Evolutionary conservation across 64 coral and sea anemone species (phyloP).

Genomic region (Trachythela sp.): DNA sequence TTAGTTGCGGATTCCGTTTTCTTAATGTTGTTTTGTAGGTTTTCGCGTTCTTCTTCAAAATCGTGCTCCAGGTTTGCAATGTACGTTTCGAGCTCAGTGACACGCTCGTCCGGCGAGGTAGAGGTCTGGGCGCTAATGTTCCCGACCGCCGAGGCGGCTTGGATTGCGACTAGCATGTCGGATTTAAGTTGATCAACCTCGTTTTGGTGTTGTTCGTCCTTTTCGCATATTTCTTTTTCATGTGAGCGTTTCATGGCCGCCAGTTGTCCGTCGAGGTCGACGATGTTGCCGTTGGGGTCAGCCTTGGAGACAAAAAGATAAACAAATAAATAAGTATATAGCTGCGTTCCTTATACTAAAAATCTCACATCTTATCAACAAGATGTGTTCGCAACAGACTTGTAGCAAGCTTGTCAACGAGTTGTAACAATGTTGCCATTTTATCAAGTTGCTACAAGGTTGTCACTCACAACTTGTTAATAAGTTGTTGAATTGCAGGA

Average conservation of each 20-base stretch:
- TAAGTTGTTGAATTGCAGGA: no score
- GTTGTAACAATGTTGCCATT: no score
- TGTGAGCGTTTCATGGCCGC: not conserved
- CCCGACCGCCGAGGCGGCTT: slow-evolving; percentile 40
- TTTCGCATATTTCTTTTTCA: slow-evolving; percentile 34
- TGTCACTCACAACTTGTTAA: no score
- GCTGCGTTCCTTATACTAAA: no score
- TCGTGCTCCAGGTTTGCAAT: slow-evolving; percentile 52
- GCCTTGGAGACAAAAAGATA: not conserved
- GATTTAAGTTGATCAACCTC: slow-evolving; percentile 72
- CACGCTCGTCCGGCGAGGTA: not conserved
- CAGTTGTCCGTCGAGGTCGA: slow-evolving; percentile 53
- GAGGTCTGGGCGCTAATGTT: not conserved
- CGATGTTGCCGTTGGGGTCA: slow-evolving; percentile 37
- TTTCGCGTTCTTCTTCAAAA: slow-evolving; percentile 47
- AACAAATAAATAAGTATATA: not conserved
- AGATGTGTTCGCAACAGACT: no score
- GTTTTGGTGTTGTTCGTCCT: slow-evolving; percentile 46
- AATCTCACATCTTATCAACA: no score
- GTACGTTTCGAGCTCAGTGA: slow-evolving; percentile 51
- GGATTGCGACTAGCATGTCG: slow-evolving; percentile 82
- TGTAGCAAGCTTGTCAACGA: no score
- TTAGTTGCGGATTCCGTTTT: slow-evolving; percentile 82
- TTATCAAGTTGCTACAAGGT: no score
- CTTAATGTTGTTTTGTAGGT: slow-evolving; percentile 77